Evolutionary conservation across 1,140 invertebrate species (phyloP).

Genomic region (Cydia amplana): DNA sequence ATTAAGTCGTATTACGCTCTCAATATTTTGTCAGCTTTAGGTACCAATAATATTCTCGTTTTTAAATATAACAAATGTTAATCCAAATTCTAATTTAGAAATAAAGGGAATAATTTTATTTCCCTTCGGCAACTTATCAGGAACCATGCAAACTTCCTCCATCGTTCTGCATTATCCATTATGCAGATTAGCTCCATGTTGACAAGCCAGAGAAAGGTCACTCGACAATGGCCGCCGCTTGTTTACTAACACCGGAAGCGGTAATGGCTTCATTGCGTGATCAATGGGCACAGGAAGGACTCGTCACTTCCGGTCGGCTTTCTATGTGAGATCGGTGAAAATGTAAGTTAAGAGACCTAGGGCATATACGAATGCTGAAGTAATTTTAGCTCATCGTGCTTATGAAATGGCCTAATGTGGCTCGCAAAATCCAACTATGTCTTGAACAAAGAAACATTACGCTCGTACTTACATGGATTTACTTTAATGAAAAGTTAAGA

Average conservation of each 20-base stretch:
- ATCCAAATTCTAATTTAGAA: too few relatives aligned
- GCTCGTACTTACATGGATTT: too few relatives aligned
- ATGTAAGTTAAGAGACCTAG: background rate
- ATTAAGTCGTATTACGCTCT: too few relatives aligned
- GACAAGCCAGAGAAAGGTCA: slow-evolving; percentile 2
- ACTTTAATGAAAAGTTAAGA: too few relatives aligned
- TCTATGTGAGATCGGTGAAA: slow-evolving; percentile 7
- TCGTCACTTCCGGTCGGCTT: slow-evolving; percentile 12
- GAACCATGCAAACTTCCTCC: background rate
- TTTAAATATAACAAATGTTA: too few relatives aligned
- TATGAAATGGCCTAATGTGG: too few relatives aligned
- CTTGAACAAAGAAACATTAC: too few relatives aligned
- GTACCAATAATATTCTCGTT: too few relatives aligned
- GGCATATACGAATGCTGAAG: background rate
- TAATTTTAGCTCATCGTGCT: too few relatives aligned
- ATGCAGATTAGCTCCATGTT: slow-evolving; percentile 5
- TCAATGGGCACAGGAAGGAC: slow-evolving; percentile 1
- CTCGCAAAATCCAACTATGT: too few relatives aligned
- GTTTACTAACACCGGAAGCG: background rate
- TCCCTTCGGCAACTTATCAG: background rate
- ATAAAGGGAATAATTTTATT: too few relatives aligned
- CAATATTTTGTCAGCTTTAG: too few relatives aligned
- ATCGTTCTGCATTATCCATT: background rate
- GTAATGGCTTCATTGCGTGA: slow-evolving; percentile 3
- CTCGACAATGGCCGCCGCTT: background rate